These are phyloP conservation scores for Thomomys bottae DNA, from an alignment of 2,113 vertebrate genomes.

Conservation along the genomic window DNA sequence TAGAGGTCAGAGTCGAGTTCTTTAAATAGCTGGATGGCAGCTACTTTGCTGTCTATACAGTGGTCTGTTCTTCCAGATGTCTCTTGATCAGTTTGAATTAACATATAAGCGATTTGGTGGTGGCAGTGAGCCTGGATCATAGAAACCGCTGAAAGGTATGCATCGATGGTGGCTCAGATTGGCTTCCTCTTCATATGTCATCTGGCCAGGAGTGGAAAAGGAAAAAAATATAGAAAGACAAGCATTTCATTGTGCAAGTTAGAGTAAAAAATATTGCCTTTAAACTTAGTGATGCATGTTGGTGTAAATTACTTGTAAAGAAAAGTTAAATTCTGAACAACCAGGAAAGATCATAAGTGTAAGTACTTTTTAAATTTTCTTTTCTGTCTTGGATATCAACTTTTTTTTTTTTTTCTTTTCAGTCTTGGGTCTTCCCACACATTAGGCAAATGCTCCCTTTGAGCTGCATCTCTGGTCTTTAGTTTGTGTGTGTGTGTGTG, in stretches of 20 bases:
- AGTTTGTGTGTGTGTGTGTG: too few relatives aligned
- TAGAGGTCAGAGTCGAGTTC: constrained; percentile 82
- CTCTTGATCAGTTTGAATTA: not conserved
- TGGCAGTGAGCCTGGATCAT: not conserved
- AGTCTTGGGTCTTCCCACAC: too few relatives aligned
- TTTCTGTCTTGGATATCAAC: too few relatives aligned
- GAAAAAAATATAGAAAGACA: not conserved
- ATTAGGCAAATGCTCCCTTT: too few relatives aligned
- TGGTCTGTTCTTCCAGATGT: not conserved
- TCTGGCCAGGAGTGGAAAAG: not conserved
- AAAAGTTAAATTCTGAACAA: constrained; percentile 12
- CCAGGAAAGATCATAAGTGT: constrained; percentile 1
- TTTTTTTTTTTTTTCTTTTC: not conserved
- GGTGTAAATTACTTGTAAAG: constrained; percentile 24
- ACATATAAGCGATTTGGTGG: not conserved
- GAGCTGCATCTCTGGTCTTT: too few relatives aligned
- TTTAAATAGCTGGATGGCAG: not conserved
- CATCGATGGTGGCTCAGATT: not conserved
- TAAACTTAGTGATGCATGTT: not conserved
- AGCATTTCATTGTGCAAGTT: constrained; percentile 1
- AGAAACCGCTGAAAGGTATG: not conserved
- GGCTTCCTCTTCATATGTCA: not conserved
- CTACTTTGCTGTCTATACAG: not conserved
- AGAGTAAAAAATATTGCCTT: not conserved
- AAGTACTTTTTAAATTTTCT: not conserved